Evolutionary conservation across 2,888 invertebrate genomes (phyloP), one percentile per base, ranked within the genome.

Genomic region (Anthophora plumipes): DNA sequence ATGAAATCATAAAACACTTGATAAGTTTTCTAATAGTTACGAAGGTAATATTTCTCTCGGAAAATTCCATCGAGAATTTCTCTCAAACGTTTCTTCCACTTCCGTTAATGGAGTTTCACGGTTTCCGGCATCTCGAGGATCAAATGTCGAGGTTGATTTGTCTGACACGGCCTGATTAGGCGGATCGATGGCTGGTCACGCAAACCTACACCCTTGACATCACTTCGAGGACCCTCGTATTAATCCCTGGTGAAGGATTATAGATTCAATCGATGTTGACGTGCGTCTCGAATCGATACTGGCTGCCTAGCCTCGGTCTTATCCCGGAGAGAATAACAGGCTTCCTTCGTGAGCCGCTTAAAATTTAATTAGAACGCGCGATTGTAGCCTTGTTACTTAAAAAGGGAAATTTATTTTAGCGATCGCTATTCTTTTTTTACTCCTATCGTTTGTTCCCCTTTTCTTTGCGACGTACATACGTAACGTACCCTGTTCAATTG

Each of bases 81-180:
- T 14, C 46, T 43, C 6, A 14, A 14, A 46, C 1, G 17, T 46
- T 46, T 25, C 14, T 55, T 4, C 11, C 9, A 39, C 22, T 55
- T 48, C 14, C 7, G 20, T 48, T 25, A 0, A 50, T 8, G 25
- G n/a, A 22, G n/a, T 14, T 0, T 41, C 39, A 5, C n/a, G 17
- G 39, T n/a, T 60, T 20, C 46, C n/a, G 43, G 1, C 12, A 37
- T 31, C 12, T 61, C 25, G 22, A 20, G 8, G 76, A 61, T 67
- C 77, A 55, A 61, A 63, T 22, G 43, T 25, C 46, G 41, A 31
- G 55, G 82, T 73, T 67, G 82, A 81, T 81, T 73, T 63, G 81
- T 77, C 82, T 31, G 81, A 77, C 80, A 64, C 77, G 77, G 69
- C 61, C 81, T 54, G 81, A 82, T 82, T 81, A 77, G 66, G 20